Evolutionary conservation across 23 tunicate species (phyloP), one percentile per base, ranked within the genome.

Genomic region (Halocynthia aurantium): DNA sequence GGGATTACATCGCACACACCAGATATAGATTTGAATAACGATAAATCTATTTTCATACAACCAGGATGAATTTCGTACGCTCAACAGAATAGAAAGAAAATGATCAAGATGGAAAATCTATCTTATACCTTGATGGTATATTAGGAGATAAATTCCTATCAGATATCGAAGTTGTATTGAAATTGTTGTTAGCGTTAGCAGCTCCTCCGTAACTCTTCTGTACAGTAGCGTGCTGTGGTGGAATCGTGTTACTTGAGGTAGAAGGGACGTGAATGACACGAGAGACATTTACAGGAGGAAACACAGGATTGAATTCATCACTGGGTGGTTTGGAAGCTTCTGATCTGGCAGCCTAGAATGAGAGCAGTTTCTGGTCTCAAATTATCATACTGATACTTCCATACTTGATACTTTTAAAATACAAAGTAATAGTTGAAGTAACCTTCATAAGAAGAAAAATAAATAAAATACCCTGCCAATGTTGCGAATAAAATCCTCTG

Each of bases 401-500:
- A 65, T 9, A 1, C 31, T 65, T 65, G 31, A 40, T 40, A 65
- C 31, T 65, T 49, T 65, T 9, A 15, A 9, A 58, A 1, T 13
- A 1, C 15, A 58, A 58, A 58, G 17, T 58, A 58, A n/a, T 15
- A 58, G 17, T 58, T 58, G 17, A n/a, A n/a, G 4, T 58, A 4
- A 58, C 17, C 4, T 13, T 58, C 17, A n/a, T 58, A 15, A 58
- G 15, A 13, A 15, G n/a, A 58, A 58, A 58, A 58, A 58, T 58
- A 4, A 31, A 31, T 31, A 31, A 1, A 31, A 31, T 31, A 31
- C 44, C 44, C 44, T 31, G 44, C 44, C 44, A 31, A 65, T 65
- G 31, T 9, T 49, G 31, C 70, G 70, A 65, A 65, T 65, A 65
- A 65, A 65, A 10, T 65, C 70, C 31, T 65, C 70, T 8, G 70